Evolutionary conservation across 2,797 vertebrate genomes (phyloP), one percentile per base, ranked within the genome.

Genomic region (Garrulus glandarius): DNA sequence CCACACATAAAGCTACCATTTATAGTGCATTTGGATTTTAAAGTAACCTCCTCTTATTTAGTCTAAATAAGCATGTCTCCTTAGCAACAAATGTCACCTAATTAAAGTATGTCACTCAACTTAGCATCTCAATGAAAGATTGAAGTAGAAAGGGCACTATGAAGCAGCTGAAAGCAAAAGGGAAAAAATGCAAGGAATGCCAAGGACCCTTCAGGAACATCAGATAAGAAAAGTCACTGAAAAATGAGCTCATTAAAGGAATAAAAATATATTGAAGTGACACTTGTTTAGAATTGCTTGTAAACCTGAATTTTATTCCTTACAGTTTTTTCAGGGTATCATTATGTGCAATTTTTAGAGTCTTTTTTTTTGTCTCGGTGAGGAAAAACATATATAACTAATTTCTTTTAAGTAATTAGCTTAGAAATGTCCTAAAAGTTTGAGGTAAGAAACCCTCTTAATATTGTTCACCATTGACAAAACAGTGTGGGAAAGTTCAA

Each of bases 241-340:
- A 95, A 95, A 97, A 95, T 92, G 29, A 97, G 32, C 68, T 95
- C 71, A 94, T 94, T 97, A 91, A 91, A 87, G 52, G 78, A 88
- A 92, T 89, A 85, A 94, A 87, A 96, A 87, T 92, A 85, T 76
- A 55, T 63, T 41, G 44, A 93, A 68, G 16, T 80, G 53, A 71
- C 0, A 5, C 47, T 88, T 77, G 6, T 39, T 94, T 77, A 89
- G 68, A 95, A 94, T 36, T 65, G 39, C 46, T 41, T 84, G n/a
- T 52, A 76, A 81, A 24, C 22, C 23, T 5, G 15, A 61, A 53
- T 87, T 93, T 83, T 70, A 88, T 68, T 87, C 23, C 92, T 43
- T 69, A 19, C 5, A 72, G 37, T 5, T 90, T 96, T 95, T 84
- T 88, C 44, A 78, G 20, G n/a, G 15, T 63, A 56, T 55, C n/a